Evolutionary conservation across 2,113 vertebrate genomes (phyloP).

Genomic region (Tauraco erythrolophus): DNA sequence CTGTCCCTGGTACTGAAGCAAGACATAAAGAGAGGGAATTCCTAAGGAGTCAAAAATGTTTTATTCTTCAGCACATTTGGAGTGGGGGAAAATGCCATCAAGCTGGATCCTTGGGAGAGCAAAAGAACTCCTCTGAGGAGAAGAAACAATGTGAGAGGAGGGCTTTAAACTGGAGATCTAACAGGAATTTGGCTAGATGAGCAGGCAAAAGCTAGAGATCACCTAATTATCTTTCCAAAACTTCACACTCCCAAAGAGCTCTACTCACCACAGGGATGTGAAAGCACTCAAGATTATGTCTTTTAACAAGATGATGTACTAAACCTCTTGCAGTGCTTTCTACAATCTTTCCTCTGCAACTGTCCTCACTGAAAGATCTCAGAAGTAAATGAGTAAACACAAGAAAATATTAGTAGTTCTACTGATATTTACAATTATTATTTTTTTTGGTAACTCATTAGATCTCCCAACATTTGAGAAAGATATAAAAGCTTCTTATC

Average conservation of each 20-base stretch:
- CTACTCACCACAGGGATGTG: neutral
- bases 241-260: neutral
- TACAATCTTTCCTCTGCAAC: neutral
- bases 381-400: neutral
- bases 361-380: neutral
- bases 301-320: neutral
- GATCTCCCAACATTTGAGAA: neutral
- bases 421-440: neutral
- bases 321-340: neutral
- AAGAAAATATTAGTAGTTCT: neutral
- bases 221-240: neutral
- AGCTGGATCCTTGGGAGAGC: neutral
- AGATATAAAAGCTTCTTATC: neutral
- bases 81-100: neutral
- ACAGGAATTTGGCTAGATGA: neutral
- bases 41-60: neutral
- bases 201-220: neutral
- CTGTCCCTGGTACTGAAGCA: neutral
- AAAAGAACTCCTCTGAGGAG: neutral
- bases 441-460: neutral
- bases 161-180: neutral
- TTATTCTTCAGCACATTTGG: neutral
- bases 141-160: neutral
- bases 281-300: neutral
- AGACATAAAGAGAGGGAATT: neutral